Evolutionary conservation across 64 coral and sea anemone genomes (phyloP), one percentile per base, ranked within the genome.

Genomic region (Actinia equina): DNA sequence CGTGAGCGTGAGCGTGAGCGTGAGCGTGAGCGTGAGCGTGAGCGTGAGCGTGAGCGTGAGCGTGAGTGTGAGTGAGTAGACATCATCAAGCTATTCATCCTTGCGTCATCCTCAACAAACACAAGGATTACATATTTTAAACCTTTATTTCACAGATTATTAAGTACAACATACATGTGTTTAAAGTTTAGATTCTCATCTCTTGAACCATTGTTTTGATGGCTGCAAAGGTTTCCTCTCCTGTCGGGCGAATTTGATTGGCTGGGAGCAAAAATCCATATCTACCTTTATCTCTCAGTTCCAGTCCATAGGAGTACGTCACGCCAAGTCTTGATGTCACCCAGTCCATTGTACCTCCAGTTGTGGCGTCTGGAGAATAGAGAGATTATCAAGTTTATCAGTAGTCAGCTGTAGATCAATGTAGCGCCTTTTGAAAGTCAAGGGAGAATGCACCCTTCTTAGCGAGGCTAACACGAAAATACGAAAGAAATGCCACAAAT

Each of bases 181-280:
- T 49, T 37, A 0, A 41, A 0, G 26, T 26, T 91, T 46, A 95
- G 49, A 96, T 16, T 46, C 55, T 71, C 82, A 98, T 79, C 49
- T 37, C 95, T 20, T 52, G 18, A 15, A 67, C 95, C 95, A 98
- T 98, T 1, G 92, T 89, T 49, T 91, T 98, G 54, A 98, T 98
- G 13, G 89, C 92, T 26, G 95, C 92, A 86, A 98, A 98, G 8
- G 95, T 98, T n/a, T 98, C 95, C 18, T 61, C 27, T 58, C 95
- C 95, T 19, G 95, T 98, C 23, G 95, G 95, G 19, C 88, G 85
- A 63, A 98, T 98, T 78, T 98, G 95, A 89, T 91, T 91, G 19
- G 92, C 92, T 37, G 95, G 92, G 7, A 98, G 62, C 51, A 86
- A 6, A 23, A 98, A 98, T 6, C 95, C 95, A 65, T 98, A 91